These are phyloP conservation scores for Calephelis virginiensis DNA, from an alignment of 1,140 invertebrate genomes.

Conservation along the genomic window DNA sequence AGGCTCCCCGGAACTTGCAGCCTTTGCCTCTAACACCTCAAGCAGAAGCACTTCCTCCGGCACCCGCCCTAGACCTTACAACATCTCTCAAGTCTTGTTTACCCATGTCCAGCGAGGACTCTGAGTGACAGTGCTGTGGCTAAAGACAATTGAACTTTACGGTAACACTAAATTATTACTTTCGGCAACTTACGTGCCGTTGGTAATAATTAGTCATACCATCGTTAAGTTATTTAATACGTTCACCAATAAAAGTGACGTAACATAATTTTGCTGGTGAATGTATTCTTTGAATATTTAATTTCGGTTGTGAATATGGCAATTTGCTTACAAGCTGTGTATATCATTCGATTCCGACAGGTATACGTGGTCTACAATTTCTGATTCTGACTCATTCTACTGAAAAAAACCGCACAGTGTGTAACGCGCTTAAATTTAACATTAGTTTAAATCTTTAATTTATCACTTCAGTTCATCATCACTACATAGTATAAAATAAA, in stretches of 20 bases:
- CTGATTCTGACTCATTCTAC: no score
- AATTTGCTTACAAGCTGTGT: conserved; percentile 71
- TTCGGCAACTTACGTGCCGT: conserved; percentile 28
- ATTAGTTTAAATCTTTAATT: no score
- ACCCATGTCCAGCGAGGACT: conserved; percentile 46
- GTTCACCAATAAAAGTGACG: conserved; percentile 26
- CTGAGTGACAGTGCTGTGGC: conserved; percentile 68
- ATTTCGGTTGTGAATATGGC: conserved; percentile 78
- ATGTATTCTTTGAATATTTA: conserved; percentile 72
- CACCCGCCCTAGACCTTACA: conserved; percentile 57
- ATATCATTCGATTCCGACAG: conserved; percentile 53
- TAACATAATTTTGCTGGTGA: conserved; percentile 30
- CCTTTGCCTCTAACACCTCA: neutral
- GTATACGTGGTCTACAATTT: neutral
- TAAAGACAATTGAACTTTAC: conserved; percentile 50
- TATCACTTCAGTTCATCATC: no score
- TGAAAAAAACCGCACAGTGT: no score
- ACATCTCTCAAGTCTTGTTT: conserved; percentile 45
- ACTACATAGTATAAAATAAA: no score
- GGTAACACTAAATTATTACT: conserved; percentile 47
- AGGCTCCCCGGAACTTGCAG: neutral
- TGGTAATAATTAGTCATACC: conserved; percentile 55
- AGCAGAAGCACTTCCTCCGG: neutral
- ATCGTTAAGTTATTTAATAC: conserved; percentile 60
- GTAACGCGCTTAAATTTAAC: no score